A percentile compares a stretch with the other conserved stretches of the same genome.
Conservation (phyloP, 2,797 vertebrate genomes). For the Lophius americanus region DNA sequence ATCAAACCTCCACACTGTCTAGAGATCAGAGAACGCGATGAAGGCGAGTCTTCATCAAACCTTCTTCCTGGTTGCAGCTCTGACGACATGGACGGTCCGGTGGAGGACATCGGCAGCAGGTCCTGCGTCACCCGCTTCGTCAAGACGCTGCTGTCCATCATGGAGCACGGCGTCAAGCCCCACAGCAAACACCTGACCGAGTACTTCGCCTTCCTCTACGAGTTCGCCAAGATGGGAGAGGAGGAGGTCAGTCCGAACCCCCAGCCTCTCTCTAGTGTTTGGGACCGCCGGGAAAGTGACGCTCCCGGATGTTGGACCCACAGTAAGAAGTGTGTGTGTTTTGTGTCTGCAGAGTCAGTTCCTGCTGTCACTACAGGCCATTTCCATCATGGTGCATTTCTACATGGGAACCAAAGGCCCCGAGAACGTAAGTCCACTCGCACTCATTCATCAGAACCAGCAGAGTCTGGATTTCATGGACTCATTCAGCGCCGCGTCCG, state of each 20-base stretch:
- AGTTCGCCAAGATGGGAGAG: conserved; percentile 99
- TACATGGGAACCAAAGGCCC: conserved; percentile 99
- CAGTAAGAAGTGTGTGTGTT: too few species aligned
- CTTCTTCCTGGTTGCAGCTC: conserved; percentile 79
- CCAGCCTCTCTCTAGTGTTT: too few species aligned
- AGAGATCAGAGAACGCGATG: too few species aligned
- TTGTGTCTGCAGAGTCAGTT: conserved; percentile 90
- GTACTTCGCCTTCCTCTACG: conserved; percentile 98
- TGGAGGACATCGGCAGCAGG: conserved; percentile 97
- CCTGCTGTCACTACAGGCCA: conserved; percentile 95
- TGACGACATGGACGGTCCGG: conserved; percentile 96
- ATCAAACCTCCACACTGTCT: too few species aligned
- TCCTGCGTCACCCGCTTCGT: conserved; percentile 98
- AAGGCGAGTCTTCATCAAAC: background rate
- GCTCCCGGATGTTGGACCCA: too few species aligned
- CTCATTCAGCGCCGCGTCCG: too few species aligned
- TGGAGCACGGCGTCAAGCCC: conserved; percentile 99
- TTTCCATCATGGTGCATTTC: conserved; percentile 99
- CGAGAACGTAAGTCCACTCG: conserved; percentile 90
- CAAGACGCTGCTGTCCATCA: conserved; percentile 95
- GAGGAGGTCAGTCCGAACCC: conserved; percentile 86
- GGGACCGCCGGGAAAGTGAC: too few species aligned
- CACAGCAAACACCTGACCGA: conserved; percentile 99
- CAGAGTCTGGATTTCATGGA: too few species aligned
- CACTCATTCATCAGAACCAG: background rate